Percentiles rank a stretch among this genome's conserved stretches.
Evolutionary conservation across 1,140 invertebrate genomes (phyloP).

Genomic region (Musca domestica): DNA sequence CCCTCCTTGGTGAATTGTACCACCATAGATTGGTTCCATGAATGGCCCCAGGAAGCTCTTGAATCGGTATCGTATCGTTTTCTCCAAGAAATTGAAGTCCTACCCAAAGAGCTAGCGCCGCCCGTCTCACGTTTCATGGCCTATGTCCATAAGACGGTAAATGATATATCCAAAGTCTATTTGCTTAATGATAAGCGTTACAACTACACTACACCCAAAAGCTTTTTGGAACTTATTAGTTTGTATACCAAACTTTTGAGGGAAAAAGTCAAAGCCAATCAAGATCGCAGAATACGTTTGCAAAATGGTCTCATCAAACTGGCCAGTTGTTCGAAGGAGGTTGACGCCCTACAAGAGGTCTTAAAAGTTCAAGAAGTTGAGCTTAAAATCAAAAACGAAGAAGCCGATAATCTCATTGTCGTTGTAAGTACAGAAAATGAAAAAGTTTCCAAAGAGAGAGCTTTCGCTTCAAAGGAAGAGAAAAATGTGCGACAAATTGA

Average conservation of each 20-base stretch:
- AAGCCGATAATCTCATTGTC: slow-evolving; percentile 84
- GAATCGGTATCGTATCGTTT: slow-evolving; percentile 85
- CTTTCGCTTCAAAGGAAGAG: slow-evolving; percentile 79
- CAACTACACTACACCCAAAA: slow-evolving; percentile 95
- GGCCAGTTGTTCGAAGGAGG: slow-evolving; percentile 77
- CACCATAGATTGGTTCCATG: slow-evolving; percentile 93
- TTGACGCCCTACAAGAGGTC: slow-evolving; percentile 63
- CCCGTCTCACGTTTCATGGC: slow-evolving; percentile 87
- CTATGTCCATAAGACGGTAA: slow-evolving; percentile 83
- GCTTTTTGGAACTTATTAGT: slow-evolving; percentile 90
- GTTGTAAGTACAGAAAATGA: slow-evolving; percentile 88
- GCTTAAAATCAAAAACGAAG: slow-evolving; percentile 83
- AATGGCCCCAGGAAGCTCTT: slow-evolving; percentile 90
- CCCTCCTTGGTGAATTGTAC: slow-evolving; percentile 93
- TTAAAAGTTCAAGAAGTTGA: slow-evolving; percentile 87
- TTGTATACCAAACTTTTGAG: slow-evolving; percentile 80
- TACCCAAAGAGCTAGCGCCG: slow-evolving; percentile 63
- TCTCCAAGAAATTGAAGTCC: slow-evolving; percentile 69
- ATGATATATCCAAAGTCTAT: slow-evolving; percentile 79
- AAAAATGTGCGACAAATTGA: slow-evolving; percentile 86
- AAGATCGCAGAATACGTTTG: slow-evolving; percentile 74
- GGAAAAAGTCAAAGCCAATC: slow-evolving; percentile 75
- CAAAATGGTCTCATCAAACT: slow-evolving; percentile 88
- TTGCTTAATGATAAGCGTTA: slow-evolving; percentile 84
- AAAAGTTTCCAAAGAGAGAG: slow-evolving; percentile 85